A percentile compares a stretch with the other conserved stretches of the same genome.
phyloP scores from a whole-genome alignment of 2,113 vertebrate genomes.

The Mormyrus iriodes region DNA sequence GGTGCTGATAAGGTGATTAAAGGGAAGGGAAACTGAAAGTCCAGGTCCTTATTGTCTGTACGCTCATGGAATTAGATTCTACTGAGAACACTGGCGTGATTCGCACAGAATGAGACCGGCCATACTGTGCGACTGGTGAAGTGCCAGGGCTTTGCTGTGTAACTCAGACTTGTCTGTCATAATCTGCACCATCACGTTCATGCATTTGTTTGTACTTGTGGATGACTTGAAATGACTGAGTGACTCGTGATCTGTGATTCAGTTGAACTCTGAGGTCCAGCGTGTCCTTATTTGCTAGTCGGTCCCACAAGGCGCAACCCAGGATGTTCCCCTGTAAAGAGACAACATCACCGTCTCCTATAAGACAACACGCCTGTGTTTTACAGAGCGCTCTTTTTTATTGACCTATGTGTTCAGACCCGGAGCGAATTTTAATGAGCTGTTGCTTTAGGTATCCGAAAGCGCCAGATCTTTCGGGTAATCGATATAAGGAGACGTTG shows the following conservation, averaged over 20 bases:
- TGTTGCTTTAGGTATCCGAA: not conserved
- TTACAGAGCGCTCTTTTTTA: not conserved
- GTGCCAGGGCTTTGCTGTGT: not conserved
- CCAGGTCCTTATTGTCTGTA: slow-evolving; percentile 14
- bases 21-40: not conserved
- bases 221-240: not conserved
- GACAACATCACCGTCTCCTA: not conserved
- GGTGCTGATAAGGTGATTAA: slow-evolving; percentile 23
- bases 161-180: not conserved
- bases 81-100: not conserved
- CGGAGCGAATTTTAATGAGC: not conserved
- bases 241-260: not conserved
- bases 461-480: not conserved
- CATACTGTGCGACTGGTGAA: not conserved
- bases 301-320: not conserved
- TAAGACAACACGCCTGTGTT: not conserved
- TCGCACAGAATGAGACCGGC: not conserved
- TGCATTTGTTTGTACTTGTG: not conserved
- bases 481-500: not conserved
- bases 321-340: not conserved
- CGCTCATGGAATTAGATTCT: not conserved
- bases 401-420: not conserved
- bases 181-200: not conserved
- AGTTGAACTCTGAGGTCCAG: not conserved
- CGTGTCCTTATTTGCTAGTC: not conserved